These are phyloP conservation scores for Triplophysa bombifrons DNA, from an alignment of 2,797 vertebrate genomes.

Conservation along the genomic window DNA sequence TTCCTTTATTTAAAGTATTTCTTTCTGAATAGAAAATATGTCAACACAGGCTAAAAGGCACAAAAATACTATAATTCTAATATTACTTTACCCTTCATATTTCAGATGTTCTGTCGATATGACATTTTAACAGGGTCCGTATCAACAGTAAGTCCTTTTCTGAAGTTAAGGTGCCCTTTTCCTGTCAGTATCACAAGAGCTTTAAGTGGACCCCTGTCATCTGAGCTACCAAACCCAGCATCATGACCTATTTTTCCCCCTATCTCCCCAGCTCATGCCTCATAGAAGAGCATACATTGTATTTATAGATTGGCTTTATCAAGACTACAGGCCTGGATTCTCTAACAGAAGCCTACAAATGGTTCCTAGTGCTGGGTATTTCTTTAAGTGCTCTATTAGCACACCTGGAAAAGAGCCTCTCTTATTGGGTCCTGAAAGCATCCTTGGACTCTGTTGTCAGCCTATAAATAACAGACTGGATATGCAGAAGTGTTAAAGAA, in stretches of 20 bases:
- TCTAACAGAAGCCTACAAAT: constrained; percentile 5
- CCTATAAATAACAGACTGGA: constrained; percentile 28
- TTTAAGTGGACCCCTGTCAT: constrained; percentile 29
- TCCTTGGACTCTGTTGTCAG: neutral
- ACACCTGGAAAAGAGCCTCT: constrained; percentile 16
- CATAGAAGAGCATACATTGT: constrained; percentile 14
- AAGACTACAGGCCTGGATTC: constrained; percentile 20
- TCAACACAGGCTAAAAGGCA: neutral
- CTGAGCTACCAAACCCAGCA: constrained; percentile 17
- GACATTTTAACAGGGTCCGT: neutral
- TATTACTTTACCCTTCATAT: neutral
- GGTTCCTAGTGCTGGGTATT: constrained; percentile 2
- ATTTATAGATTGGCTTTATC: constrained; percentile 47
- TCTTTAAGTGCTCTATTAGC: constrained; percentile 43
- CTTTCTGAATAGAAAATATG: neutral
- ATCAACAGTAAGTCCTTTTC: constrained; percentile 14
- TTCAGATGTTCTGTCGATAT: neutral
- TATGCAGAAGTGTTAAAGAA: neutral
- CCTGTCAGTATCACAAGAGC: constrained; percentile 5
- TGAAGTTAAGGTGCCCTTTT: constrained; percentile 2
- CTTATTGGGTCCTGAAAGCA: constrained; percentile 19
- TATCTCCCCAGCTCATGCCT: constrained; percentile 10
- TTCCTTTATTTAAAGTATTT: too few relatives aligned
- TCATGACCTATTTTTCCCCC: neutral
- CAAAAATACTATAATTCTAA: neutral